Base-by-base conservation (phyloP, 2,797 vertebrate species). In the Gymnoscopelus braueri region DNA sequence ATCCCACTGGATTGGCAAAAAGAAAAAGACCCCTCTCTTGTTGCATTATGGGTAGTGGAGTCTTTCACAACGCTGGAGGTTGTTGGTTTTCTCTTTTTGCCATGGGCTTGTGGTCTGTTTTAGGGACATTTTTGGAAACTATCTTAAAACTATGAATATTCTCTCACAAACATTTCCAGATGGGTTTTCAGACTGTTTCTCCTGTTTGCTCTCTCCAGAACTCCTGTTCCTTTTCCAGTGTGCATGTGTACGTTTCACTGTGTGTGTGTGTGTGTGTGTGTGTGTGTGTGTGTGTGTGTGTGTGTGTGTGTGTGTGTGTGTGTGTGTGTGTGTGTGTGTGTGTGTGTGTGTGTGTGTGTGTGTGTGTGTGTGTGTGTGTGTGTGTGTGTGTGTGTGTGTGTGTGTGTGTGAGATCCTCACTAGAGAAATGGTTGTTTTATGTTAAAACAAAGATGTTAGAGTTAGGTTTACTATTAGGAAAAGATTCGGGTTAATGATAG, bases 211-310 rank as follows among this genome's bases (percentile, higher is more conserved):
- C 67, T 71, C 76, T 86, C 77, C 74, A 61, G 7, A 65, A 67
- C 79, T 75, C 56, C 65, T 72, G 72, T 76, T 80, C 69, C 75
- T 67, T 65, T 71, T 44, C 24, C 10, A 72, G 14, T 52, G 5
- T 88, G 88, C 87, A 87, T 90, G 87, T 84, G 19, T 57, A 47
- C 39, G 35, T 60, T 14, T 53, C 1, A 53, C 13, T 35, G 0
- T 29, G 60, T 56, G 51, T 63, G 9, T 12, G 35, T 29, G 23
- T 32, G 60, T 62, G 19, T 66, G 59, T 6, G 44, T 51, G 32
- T 55, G 14, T 58, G 13, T 0, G 13, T 5, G 55, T 56, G 50
- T 12, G 5, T 68, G 60, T 56, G 51, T 63, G 9, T 12, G 35
- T 29, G 23, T 32, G 60, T 62, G 19, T 66, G 59, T 6, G 44